Base-by-base conservation (phyloP, 92 coral and sea anemone species). In the Epizoanthus rinbou region DNA sequence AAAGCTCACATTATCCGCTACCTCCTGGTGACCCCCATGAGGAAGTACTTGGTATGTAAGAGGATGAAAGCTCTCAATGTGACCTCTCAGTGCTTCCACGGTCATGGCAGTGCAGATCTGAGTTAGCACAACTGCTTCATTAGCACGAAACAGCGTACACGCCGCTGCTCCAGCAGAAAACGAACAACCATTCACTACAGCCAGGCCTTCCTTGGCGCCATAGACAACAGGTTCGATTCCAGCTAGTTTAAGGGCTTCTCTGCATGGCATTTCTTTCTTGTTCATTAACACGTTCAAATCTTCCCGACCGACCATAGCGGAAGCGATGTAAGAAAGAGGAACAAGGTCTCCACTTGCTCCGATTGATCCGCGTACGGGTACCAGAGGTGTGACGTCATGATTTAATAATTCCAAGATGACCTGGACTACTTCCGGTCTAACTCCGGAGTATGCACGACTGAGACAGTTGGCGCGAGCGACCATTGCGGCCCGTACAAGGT, bases 291-390 rank as follows among this genome's bases (percentile, higher is more conserved):
- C 87, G 37, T 73, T 73, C 35, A 78, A 60, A 41, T 45, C 76
- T 13, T 81, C 33, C 67, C 87, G 76, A 50, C 87, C 87, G 52
- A 57, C 87, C 43, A 82, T 62, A 37, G 67, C 60, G 45, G 88
- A 80, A 76, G 88, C 88, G 8, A 85, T 67, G 60, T 85, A 85
- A 25, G 88, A 85, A 4, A 82, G 73, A 35, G 88, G 88, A 33
- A 85, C 75, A 18, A 85, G 88, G 67, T 85, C 88, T 14, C 88
- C 88, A 68, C 88, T 85, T 58, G 88, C 88, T 15, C 88, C 82
- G 28, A 85, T 45, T 39, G 88, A 85, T 10, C 88, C 88, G 39
- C 88, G 78, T 63, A 57, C 35, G 13, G 88, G 88, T 41, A 85
- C 88, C 23, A 76, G 69, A n/a, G 88, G 88, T 67, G 65, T 64